Conservation (phyloP, 2,888 invertebrate species). For the Corbicula japonica region DNA sequence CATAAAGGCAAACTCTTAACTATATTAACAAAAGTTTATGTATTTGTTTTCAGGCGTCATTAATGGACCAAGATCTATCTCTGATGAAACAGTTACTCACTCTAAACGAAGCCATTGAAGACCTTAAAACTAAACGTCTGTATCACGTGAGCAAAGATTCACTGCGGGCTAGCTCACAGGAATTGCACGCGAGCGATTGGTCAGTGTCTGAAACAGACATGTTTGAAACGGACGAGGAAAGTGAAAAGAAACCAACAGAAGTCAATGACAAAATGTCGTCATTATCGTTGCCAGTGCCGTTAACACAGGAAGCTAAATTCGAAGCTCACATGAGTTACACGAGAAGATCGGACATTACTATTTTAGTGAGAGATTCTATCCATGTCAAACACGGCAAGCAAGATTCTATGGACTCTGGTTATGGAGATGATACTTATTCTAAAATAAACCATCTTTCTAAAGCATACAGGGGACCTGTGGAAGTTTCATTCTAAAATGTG, state of each 20-base stretch:
- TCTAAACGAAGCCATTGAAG: conserved; percentile 84
- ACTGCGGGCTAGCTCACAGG: conserved; percentile 72
- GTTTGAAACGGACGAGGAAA: conserved; percentile 72
- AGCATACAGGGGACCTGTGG: conserved; percentile 56
- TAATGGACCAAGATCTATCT: conserved; percentile 84
- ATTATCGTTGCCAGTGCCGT: conserved; percentile 52
- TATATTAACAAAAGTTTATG: too few species aligned
- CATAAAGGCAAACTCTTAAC: too few species aligned
- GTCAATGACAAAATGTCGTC: conserved; percentile 47
- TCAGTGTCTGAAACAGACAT: conserved; percentile 80
- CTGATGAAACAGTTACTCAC: conserved; percentile 84
- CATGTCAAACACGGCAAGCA: conserved; percentile 66
- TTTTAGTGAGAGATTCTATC: conserved; percentile 58
- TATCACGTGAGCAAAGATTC: conserved; percentile 73
- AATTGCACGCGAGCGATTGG: conserved; percentile 72
- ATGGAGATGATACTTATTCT: conserved; percentile 58
- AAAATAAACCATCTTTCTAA: conserved; percentile 18
- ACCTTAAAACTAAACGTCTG: conserved; percentile 77
- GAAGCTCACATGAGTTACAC: conserved; percentile 13
- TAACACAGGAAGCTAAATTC: conserved; percentile 35
- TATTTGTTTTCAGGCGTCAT: conserved; percentile 77
- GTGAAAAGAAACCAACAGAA: conserved; percentile 34
- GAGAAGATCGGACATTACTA: conserved; percentile 60
- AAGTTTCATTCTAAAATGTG: conserved; percentile 61
- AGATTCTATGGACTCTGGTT: conserved; percentile 72